Percentiles rank a stretch among this genome's conserved stretches.
These are phyloP conservation scores for Cotesia congregata DNA, from an alignment of 2,888 invertebrate species.

Conservation along the genomic window DNA sequence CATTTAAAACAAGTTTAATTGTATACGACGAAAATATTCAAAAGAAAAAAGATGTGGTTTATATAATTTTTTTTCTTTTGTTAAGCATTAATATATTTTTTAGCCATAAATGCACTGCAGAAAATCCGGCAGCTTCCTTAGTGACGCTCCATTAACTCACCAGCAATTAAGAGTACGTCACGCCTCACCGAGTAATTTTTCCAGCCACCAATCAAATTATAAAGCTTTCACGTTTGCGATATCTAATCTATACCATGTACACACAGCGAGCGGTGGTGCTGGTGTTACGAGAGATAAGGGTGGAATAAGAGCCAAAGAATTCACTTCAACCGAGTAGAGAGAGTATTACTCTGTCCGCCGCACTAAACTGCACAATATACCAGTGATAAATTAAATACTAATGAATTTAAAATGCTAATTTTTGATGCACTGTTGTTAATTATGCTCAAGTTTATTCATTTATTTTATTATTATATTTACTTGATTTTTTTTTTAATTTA, in stretches of 20 bases:
- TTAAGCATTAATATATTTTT: background rate
- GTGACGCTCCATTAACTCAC: background rate
- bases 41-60: background rate
- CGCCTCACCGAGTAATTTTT: constrained; percentile 2
- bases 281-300: no score
- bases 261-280: no score
- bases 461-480: no score
- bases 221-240: constrained; percentile 1
- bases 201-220: constrained; percentile 7
- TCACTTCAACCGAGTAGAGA: no score
- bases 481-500: no score
- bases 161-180: constrained; percentile 1
- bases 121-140: background rate
- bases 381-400: no score
- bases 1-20: background rate
- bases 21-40: background rate
- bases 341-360: no score
- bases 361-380: no score
- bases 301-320: no score
- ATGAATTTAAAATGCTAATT: no score
- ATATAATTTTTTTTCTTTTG: background rate
- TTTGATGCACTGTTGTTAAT: no score
- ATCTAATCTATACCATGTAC: background rate
- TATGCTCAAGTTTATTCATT: no score
- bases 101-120: background rate